A percentile compares a stretch with the other conserved stretches of the same genome.
Conservation (phyloP, 2,113 vertebrate species). For the Cephalopholis sonnerati region DNA sequence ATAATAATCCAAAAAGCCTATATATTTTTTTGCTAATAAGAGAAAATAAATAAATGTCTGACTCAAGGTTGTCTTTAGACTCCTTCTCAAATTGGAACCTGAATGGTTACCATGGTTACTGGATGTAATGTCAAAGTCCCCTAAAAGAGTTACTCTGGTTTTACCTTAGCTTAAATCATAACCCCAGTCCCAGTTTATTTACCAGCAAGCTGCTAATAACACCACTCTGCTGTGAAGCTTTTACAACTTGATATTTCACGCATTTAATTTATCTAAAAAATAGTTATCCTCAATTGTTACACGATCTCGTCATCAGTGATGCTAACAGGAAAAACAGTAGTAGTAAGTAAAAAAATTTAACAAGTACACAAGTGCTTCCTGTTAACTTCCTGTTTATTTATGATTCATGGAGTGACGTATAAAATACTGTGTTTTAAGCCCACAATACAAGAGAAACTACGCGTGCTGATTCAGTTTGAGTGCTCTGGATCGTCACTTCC, state of each 20-base stretch:
- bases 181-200: neutral
- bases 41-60: slow-evolving; percentile 27
- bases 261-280: neutral
- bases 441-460: neutral
- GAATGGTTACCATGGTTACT: no score
- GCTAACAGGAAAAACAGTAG: neutral
- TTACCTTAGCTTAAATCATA: neutral
- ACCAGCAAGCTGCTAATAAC: neutral
- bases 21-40: slow-evolving; percentile 1
- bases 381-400: slow-evolving; percentile 23
- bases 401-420: slow-evolving; percentile 13
- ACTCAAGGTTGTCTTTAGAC: slow-evolving; percentile 4
- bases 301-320: neutral
- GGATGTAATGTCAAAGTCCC: neutral
- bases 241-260: neutral
- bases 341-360: neutral
- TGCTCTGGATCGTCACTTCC: slow-evolving; percentile 18
- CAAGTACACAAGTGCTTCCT: neutral
- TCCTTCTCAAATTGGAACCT: neutral
- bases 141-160: neutral
- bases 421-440: no score
- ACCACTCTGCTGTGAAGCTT: neutral
- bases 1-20: slow-evolving; percentile 11
- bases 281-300: neutral
- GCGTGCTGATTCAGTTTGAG: slow-evolving; percentile 16